Conservation (phyloP, 2,797 vertebrate species). For the Acrossocheilus wenchowensis region DNA sequence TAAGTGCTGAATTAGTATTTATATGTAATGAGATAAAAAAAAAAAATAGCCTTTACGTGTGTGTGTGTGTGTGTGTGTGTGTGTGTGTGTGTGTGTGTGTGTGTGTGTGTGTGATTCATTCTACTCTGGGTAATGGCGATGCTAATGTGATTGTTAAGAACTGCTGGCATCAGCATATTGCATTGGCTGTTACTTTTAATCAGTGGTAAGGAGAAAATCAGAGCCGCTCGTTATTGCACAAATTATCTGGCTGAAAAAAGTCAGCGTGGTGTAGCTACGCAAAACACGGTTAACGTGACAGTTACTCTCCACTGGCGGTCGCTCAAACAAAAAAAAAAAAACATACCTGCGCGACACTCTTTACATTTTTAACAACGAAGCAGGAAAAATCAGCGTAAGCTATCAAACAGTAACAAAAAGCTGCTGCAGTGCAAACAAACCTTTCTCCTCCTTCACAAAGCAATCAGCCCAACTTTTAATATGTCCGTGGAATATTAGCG, state of each 20-base stretch:
- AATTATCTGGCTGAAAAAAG: conserved; percentile 20
- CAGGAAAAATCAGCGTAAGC: neutral
- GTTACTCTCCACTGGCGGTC: neutral
- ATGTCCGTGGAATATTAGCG: conserved; percentile 8
- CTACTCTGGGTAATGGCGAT: conserved; percentile 29
- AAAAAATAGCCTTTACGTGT: neutral
- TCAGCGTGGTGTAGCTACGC: conserved; percentile 4
- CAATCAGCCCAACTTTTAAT: conserved; percentile 39
- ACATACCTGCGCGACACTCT: neutral
- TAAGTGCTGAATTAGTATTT: conserved; percentile 34
- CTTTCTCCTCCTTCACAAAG: conserved; percentile 14
- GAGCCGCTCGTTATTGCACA: conserved; percentile 15
- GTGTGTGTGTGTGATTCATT: neutral
- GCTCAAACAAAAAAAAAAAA: neutral
- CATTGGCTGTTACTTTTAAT: conserved; percentile 33
- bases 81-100: neutral
- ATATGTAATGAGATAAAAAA: conserved; percentile 27
- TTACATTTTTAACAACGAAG: neutral
- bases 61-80: neutral
- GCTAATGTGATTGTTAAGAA: conserved; percentile 40
- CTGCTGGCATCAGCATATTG: conserved; percentile 35
- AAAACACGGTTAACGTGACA: neutral
- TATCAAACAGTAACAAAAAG: neutral
- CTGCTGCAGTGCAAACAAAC: neutral
- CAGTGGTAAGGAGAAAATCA: conserved; percentile 28